Percentiles rank a stretch among this genome's conserved stretches.
These are phyloP conservation scores for Hirtodrosophila alboralis DNA, from an alignment of 2,888 invertebrate species.

Conservation along the genomic window DNA sequence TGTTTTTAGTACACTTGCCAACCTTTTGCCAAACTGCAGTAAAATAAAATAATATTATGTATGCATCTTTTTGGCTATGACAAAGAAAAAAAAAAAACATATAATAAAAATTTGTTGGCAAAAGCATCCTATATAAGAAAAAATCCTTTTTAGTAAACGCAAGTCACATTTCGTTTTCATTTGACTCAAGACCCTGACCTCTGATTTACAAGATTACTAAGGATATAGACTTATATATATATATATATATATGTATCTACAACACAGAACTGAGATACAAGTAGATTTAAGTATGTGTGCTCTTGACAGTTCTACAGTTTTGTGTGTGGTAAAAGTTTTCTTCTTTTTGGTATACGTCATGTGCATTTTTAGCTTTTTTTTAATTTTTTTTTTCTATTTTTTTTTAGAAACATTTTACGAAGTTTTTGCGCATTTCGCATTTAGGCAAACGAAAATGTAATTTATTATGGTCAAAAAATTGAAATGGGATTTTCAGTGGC, in stretches of 20 bases:
- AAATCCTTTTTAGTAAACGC: no score
- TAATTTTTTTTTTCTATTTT: no score
- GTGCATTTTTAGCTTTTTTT: no score
- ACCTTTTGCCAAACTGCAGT: slow-evolving; percentile 51
- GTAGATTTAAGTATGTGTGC: no score
- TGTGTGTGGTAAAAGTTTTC: slow-evolving; percentile 26
- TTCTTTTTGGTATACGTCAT: slow-evolving; percentile 7
- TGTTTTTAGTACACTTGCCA: slow-evolving; percentile 16
- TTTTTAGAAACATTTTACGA: slow-evolving; percentile 33
- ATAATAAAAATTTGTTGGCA: slow-evolving; percentile 42
- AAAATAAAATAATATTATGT: slow-evolving; percentile 58
- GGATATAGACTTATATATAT: background rate
- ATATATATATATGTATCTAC: no score
- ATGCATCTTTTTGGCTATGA: slow-evolving; percentile 53
- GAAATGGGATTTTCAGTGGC: slow-evolving; percentile 51
- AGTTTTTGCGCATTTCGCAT: slow-evolving; percentile 67
- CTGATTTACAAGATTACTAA: slow-evolving; percentile 50
- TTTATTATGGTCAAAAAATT: slow-evolving; percentile 65
- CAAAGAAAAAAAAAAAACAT: slow-evolving; percentile 16
- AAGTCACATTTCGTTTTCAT: slow-evolving; percentile 50
- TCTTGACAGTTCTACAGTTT: slow-evolving; percentile 39
- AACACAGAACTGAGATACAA: slow-evolving; percentile 1
- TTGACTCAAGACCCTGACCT: slow-evolving; percentile 65
- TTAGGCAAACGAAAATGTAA: slow-evolving; percentile 63
- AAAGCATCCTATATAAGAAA: no score